Evolutionary conservation across 2,113 vertebrate species (phyloP).

Genomic region (Vombatus ursinus): DNA sequence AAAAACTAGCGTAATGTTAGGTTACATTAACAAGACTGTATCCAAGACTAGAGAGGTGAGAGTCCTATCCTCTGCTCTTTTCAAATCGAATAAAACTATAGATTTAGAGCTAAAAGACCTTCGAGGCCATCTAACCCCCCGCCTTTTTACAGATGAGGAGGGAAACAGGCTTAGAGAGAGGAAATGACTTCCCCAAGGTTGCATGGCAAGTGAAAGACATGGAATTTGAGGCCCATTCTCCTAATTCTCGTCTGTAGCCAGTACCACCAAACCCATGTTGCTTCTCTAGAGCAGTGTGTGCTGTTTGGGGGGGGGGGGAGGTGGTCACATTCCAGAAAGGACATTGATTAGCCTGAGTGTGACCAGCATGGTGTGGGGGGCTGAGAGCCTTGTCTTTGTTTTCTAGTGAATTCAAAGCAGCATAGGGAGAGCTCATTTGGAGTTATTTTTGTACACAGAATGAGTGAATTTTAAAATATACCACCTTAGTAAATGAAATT

Average conservation of each 20-base stretch:
- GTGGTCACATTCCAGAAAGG: background rate
- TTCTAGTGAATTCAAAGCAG: background rate
- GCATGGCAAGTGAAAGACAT: background rate
- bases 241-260: background rate
- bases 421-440: background rate
- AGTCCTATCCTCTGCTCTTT: background rate
- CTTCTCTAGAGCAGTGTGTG: background rate
- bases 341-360: background rate
- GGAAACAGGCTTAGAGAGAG: background rate
- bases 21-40: background rate
- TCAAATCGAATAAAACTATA: background rate
- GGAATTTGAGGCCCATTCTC: background rate
- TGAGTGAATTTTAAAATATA: background rate
- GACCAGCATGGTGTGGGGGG: background rate
- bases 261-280: background rate
- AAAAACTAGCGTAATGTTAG: background rate
- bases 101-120: background rate
- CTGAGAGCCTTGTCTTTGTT: background rate
- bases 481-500: background rate
- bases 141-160: background rate
- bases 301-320: background rate
- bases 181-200: background rate
- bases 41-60: background rate
- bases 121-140: background rate
- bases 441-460: background rate